Conservation (phyloP, 1,140 invertebrate genomes). For the Samia ricini region DNA sequence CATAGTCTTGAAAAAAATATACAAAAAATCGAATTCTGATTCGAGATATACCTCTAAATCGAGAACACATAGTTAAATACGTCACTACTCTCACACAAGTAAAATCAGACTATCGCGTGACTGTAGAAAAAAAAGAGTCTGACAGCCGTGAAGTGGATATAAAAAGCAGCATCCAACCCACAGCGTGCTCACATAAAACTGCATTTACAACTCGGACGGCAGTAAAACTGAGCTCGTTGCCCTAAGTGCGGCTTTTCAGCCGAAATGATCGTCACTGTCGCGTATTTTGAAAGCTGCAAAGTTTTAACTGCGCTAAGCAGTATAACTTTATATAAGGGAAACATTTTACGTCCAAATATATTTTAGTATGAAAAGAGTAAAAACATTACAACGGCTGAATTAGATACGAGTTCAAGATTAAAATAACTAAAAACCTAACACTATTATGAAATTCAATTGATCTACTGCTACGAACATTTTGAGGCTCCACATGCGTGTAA, state of each 20-base stretch:
- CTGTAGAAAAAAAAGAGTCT: slow-evolving; percentile 39
- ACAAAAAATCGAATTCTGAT: neutral
- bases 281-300: neutral
- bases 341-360: neutral
- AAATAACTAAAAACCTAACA: too few species aligned
- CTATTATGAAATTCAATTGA: too few species aligned
- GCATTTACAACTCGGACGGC: slow-evolving; percentile 34
- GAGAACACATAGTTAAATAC: neutral
- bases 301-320: neutral
- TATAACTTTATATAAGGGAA: neutral
- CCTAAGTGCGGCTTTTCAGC: slow-evolving; percentile 22
- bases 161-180: slow-evolving; percentile 42
- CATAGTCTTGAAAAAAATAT: too few species aligned
- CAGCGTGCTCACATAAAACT: slow-evolving; percentile 40
- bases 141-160: slow-evolving; percentile 47
- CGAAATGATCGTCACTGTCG: slow-evolving; percentile 21
- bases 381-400: too few species aligned
- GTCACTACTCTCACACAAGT: neutral
- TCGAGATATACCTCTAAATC: neutral
- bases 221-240: slow-evolving; percentile 27
- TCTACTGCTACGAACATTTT: too few species aligned
- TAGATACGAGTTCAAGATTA: too few species aligned
- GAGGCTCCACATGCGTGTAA: too few species aligned
- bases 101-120: slow-evolving; percentile 48
- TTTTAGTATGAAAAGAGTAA: neutral